These are phyloP conservation scores for Rhodinocichla rosea DNA, from an alignment of 2,113 vertebrate genomes.

Conservation along the genomic window DNA sequence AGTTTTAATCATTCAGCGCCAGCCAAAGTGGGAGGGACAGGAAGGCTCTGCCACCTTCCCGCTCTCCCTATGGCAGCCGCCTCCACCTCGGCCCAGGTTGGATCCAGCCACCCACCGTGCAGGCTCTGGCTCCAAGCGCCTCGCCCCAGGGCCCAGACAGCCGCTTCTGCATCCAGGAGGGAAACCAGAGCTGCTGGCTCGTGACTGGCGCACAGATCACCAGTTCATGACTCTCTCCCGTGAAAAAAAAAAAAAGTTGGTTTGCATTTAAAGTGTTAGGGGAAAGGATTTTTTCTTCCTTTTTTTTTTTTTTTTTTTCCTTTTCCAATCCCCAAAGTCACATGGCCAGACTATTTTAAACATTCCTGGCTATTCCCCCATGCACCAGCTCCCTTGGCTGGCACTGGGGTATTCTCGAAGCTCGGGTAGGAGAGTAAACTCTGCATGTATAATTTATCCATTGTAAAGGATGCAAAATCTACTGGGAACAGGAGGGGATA, in stretches of 20 bases:
- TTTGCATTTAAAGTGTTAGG: background rate
- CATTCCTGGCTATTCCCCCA: slow-evolving; percentile 66
- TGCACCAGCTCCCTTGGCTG: slow-evolving; percentile 56
- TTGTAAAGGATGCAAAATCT: slow-evolving; percentile 66
- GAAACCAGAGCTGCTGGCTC: slow-evolving; percentile 20
- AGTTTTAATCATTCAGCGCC: slow-evolving; percentile 22
- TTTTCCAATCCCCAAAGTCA: slow-evolving; percentile 52
- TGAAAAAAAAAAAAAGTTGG: background rate
- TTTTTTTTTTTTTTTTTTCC: background rate
- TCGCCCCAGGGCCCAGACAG: background rate
- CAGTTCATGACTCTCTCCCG: background rate
- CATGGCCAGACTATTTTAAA: slow-evolving; percentile 68
- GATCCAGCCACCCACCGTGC: background rate
- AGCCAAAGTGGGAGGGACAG: slow-evolving; percentile 43
- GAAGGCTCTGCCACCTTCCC: background rate
- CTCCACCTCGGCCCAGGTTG: background rate
- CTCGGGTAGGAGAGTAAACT: slow-evolving; percentile 58
- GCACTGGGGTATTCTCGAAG: slow-evolving; percentile 54
- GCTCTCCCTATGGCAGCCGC: background rate
- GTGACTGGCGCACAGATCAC: slow-evolving; percentile 5
- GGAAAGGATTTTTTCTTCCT: background rate
- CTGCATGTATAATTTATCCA: slow-evolving; percentile 67
- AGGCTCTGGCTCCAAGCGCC: background rate
- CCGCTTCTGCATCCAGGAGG: slow-evolving; percentile 8
- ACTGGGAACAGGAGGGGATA: slow-evolving; percentile 64